Evolutionary conservation across 2,888 invertebrate genomes (phyloP).

Genomic region (Sminthurinus aureus): DNA sequence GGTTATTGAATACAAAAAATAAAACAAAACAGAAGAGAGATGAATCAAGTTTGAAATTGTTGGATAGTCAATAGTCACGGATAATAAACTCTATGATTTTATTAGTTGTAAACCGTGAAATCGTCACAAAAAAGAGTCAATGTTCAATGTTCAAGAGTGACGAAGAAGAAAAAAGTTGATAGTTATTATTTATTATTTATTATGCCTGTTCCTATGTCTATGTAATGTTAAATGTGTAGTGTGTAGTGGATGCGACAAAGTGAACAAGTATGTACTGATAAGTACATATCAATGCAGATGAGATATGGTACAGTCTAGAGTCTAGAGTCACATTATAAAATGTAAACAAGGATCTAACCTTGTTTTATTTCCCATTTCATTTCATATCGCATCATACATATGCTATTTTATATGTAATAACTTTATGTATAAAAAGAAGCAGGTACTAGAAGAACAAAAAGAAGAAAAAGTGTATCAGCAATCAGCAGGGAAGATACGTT

Average conservation of each 20-base stretch:
- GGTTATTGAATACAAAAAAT: too few relatives aligned
- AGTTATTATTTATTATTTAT: too few relatives aligned
- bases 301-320: too few relatives aligned
- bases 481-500: too few relatives aligned
- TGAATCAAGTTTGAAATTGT: too few relatives aligned
- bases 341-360: slow-evolving; percentile 12
- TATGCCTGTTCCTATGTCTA: too few relatives aligned
- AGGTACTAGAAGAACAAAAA: neutral
- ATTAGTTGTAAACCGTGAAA: neutral
- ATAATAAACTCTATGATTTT: neutral
- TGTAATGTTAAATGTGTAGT: too few relatives aligned
- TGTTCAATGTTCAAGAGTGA: neutral
- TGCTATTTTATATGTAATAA: neutral
- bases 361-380: slow-evolving; percentile 5
- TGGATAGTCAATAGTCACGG: neutral
- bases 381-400: neutral
- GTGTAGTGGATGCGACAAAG: too few relatives aligned
- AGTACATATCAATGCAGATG: too few relatives aligned
- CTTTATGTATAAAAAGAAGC: neutral
- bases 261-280: too few relatives aligned
- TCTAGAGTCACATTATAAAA: too few relatives aligned
- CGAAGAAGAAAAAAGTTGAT: neutral
- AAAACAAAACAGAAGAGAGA: too few relatives aligned
- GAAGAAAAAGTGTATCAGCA: neutral
- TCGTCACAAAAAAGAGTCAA: neutral